These are phyloP conservation scores for Heliconius erato DNA, from an alignment of 2,888 invertebrate species.

Conservation along the genomic window DNA sequence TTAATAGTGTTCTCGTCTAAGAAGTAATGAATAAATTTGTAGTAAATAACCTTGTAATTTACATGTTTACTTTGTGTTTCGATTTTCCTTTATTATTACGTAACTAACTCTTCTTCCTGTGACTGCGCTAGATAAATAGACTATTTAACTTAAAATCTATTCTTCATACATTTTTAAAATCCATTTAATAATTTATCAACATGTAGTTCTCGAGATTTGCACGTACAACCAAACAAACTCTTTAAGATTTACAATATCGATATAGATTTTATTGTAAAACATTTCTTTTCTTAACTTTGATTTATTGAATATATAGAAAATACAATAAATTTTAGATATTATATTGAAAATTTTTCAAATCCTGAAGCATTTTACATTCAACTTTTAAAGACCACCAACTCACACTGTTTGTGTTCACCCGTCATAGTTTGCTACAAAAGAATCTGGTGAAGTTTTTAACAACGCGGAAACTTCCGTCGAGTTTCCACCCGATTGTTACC, in stretches of 20 bases:
- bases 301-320: background rate
- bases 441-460: constrained; percentile 41
- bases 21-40: constrained; percentile 25
- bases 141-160: background rate
- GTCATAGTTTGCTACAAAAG: constrained; percentile 43
- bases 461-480: constrained; percentile 33
- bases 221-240: background rate
- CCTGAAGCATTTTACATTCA: constrained; percentile 2
- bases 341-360: background rate
- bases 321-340: background rate
- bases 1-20: background rate
- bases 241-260: background rate
- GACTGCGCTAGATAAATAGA: background rate
- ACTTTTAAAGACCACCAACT: constrained; percentile 37
- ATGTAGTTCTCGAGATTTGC: background rate
- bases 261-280: background rate
- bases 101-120: background rate
- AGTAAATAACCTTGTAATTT: background rate
- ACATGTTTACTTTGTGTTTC: background rate
- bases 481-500: constrained; percentile 41
- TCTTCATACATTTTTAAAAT: no score
- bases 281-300: background rate
- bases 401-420: constrained; percentile 34
- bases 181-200: background rate
- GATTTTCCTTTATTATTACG: background rate